Percentiles rank a stretch among this genome's conserved stretches.
Conservation (phyloP, 1,140 invertebrate genomes). For the Cydia strobilella region DNA sequence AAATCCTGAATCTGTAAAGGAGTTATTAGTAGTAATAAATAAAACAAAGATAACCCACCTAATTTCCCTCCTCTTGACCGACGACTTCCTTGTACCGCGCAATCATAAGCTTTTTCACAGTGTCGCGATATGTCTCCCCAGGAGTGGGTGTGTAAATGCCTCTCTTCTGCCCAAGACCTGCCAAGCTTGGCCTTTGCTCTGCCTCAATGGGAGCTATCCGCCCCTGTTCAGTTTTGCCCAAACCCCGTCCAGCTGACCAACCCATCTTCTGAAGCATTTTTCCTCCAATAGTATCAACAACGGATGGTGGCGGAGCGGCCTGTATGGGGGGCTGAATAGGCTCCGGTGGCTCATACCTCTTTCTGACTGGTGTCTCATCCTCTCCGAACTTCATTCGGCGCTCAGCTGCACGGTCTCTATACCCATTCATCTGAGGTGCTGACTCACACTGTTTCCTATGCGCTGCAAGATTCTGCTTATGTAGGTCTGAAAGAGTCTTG, state of each 20-base stretch:
- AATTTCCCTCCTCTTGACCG: conserved; percentile 75
- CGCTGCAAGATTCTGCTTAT: conserved; percentile 95
- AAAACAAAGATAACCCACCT: conserved; percentile 59
- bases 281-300: conserved; percentile 88
- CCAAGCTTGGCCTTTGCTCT: conserved; percentile 82
- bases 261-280: conserved; percentile 99
- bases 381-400: conserved; percentile 96
- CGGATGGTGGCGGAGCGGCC: conserved; percentile 80
- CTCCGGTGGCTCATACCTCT: conserved; percentile 84
- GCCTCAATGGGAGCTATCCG: conserved; percentile 94
- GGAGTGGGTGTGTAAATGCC: conserved; percentile 87
- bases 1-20: conserved; percentile 45
- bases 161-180: conserved; percentile 88
- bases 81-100: conserved; percentile 90
- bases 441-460: conserved; percentile 79
- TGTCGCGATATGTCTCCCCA: conserved; percentile 93
- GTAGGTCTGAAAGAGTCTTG: conserved; percentile 95
- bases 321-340: conserved; percentile 77
- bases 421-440: conserved; percentile 78
- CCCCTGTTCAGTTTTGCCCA: conserved; percentile 97
- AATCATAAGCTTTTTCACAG: conserved; percentile 95
- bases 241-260: conserved; percentile 97
- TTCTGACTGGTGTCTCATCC: conserved; percentile 86
- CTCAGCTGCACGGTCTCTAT: conserved; percentile 98
- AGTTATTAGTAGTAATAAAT: conserved; percentile 42